Conservation (phyloP, 1,140 invertebrate genomes). For the Drosophila subpulchrella region DNA sequence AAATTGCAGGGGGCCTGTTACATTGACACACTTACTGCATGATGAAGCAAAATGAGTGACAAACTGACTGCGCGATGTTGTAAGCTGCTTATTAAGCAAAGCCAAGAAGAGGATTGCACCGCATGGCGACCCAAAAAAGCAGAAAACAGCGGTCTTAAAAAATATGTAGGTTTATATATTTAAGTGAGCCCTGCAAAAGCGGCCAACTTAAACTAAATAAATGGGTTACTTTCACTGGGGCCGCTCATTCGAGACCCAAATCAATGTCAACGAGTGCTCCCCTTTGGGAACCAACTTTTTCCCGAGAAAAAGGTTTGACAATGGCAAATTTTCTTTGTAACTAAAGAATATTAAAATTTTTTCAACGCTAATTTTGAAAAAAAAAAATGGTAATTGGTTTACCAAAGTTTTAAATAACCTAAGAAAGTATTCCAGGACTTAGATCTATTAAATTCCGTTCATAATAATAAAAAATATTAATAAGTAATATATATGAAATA, state of each 20-base stretch:
- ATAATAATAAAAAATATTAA: too few species aligned
- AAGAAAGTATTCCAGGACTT: too few species aligned
- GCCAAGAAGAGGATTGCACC: conserved; percentile 16
- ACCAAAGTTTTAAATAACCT: too few species aligned
- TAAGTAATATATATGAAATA: too few species aligned
- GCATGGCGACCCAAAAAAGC: conserved; percentile 48
- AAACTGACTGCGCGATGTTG: conserved; percentile 74
- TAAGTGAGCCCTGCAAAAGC: conserved; percentile 46
- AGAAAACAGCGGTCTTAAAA: conserved; percentile 18
- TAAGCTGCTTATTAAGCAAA: conserved; percentile 77
- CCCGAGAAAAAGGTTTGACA: background rate
- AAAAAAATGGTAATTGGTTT: too few species aligned
- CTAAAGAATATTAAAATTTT: background rate
- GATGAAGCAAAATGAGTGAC: conserved; percentile 82
- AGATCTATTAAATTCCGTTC: too few species aligned
- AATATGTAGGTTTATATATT: conserved; percentile 34
- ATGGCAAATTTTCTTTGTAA: background rate
- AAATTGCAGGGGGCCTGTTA: conserved; percentile 36
- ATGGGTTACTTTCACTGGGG: conserved; percentile 70
- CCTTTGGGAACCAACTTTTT: conserved; percentile 10
- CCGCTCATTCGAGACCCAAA: conserved; percentile 58
- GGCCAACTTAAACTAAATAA: conserved; percentile 72
- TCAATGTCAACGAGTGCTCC: conserved; percentile 68
- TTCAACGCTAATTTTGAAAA: too few species aligned
- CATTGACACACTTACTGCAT: conserved; percentile 81